Conservation (phyloP, 2,888 invertebrate genomes). For the Oxycera nigricornis region DNA sequence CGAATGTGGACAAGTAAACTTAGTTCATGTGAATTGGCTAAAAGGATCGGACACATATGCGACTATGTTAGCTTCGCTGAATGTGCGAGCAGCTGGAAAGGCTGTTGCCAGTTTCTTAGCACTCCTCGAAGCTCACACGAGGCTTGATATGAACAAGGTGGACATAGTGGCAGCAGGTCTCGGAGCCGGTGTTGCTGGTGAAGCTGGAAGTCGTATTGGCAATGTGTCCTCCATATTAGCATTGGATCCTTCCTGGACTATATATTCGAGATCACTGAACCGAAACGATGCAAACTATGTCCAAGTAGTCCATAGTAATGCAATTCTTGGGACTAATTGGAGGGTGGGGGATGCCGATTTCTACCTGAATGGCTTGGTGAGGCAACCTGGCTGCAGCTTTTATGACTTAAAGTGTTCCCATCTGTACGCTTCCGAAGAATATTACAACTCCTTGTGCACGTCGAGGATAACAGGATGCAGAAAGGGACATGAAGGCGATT, state of each 20-base stretch:
- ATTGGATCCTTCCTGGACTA: background rate
- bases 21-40: background rate
- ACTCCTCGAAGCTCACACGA: background rate
- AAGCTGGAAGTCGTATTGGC: background rate
- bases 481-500: background rate
- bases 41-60: background rate
- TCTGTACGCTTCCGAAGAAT: background rate
- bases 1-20: background rate
- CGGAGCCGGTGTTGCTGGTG: background rate
- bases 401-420: background rate
- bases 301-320: background rate
- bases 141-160: background rate
- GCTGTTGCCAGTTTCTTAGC: background rate
- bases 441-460: background rate
- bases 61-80: background rate
- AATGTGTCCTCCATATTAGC: background rate
- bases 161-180: background rate
- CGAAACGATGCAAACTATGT: background rate
- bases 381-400: background rate
- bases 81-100: background rate
- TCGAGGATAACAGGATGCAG: conserved; percentile 2
- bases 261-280: background rate
- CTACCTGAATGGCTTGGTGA: background rate
- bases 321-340: background rate
- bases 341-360: background rate